Evolutionary conservation across 30 jellyfish, hydroid and myxozoan species (phyloP), one percentile per base, ranked within the genome.

Genomic region (Aurelia aurita): DNA sequence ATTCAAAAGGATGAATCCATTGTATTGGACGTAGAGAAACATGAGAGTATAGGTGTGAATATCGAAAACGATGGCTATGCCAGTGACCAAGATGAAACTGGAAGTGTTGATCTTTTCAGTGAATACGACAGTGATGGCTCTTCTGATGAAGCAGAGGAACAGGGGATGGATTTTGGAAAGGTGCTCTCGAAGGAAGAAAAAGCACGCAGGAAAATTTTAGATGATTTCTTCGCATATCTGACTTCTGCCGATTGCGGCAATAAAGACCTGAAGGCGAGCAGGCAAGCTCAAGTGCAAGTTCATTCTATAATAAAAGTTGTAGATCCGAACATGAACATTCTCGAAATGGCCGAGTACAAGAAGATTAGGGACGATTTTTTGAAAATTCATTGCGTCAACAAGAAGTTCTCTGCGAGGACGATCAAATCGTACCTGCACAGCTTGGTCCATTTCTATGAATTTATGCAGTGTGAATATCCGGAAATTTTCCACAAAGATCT

Each of bases 241-340:
- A 53, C 63, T 53, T 53, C 63, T 53, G 63, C 63, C 5, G 63
- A 53, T 53, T 53, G 63, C 63, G 63, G 63, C 63, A 53, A 53
- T 53, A 53, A 53, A 53, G 63, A 53, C 7, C 7, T 6, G 5
- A 53, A 53, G 5, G 63, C 63, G 5, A 53, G 63, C 5, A 53
- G 7, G 63, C 63, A 53, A 53, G 63, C 63, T 53, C 63, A 53
- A 53, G 63, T 53, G 63, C 63, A 53, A 53, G 63, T 53, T 53
- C 63, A 6, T 1, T 53, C 63, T 2, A 6, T 53, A 1, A 53
- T 53, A 53, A 2, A 20, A 53, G 63, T 53, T 6, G 5, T 53
- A 53, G 63, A 53, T 53, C 63, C 63, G 5, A 6, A 53, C 63
- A 53, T 53, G 63, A 6, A 53, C 63, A 53, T 6, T 13, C 63